phyloP scores from a whole-genome alignment of 2,797 vertebrate genomes.

The Lycodopsis pacificus region DNA sequence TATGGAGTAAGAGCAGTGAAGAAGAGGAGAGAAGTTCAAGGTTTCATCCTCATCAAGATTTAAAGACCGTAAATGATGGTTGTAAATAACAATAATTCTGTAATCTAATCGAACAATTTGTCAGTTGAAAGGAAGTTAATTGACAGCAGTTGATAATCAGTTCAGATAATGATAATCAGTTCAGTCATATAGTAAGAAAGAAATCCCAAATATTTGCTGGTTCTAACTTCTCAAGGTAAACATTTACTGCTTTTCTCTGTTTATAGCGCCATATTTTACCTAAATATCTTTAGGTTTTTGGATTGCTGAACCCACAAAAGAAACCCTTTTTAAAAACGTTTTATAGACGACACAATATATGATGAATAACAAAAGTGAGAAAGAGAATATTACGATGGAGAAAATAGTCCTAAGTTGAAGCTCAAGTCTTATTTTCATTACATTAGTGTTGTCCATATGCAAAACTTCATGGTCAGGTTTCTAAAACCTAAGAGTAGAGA shows the following conservation, averaged over 20 bases:
- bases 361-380: neutral
- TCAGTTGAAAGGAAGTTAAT: slow-evolving; percentile 6
- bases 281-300: neutral
- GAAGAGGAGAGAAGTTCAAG: neutral
- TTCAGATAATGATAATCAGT: neutral
- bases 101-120: neutral
- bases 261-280: neutral
- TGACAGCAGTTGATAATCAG: neutral
- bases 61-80: neutral
- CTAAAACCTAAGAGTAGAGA: slow-evolving; percentile 8
- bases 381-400: neutral
- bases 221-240: neutral
- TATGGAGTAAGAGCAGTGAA: neutral
- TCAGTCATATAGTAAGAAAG: neutral
- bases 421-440: slow-evolving; percentile 1
- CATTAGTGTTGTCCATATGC: slow-evolving; percentile 6
- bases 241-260: neutral
- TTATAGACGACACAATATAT: neutral
- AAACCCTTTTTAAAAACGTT: neutral
- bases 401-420: neutral
- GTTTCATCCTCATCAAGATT: neutral
- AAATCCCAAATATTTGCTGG: neutral
- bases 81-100: neutral
- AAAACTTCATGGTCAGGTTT: slow-evolving; percentile 1
- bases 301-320: neutral